A percentile compares a stretch with the other conserved stretches of the same genome.
phyloP scores from a whole-genome alignment of 2,888 invertebrate species.

The Papilio elwesi region DNA sequence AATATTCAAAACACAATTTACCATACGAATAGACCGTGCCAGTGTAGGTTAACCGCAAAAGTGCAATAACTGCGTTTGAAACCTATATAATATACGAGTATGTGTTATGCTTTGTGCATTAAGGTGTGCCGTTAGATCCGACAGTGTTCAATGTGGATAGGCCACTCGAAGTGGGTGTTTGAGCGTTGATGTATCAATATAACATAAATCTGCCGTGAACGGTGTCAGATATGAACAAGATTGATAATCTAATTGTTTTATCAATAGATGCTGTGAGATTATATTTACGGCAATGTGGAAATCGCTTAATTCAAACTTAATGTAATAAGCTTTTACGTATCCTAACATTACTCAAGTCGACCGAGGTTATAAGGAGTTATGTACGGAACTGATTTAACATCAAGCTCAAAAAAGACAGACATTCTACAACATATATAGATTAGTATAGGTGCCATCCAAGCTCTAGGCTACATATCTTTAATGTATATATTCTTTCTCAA shows the following conservation, averaged over 20 bases:
- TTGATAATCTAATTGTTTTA: conserved; percentile 23
- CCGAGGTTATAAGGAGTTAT: not conserved
- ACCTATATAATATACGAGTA: conserved; percentile 25
- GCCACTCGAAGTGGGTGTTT: conserved; percentile 26
- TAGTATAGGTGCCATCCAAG: not conserved
- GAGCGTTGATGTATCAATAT: conserved; percentile 29
- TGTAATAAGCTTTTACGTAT: not conserved
- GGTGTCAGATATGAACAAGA: conserved; percentile 17
- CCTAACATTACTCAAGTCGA: not conserved
- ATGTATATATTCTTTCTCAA: not conserved
- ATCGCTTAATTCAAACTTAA: not conserved
- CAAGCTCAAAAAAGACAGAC: not conserved
- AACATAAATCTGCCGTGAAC: conserved; percentile 23
- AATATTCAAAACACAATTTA: conserved; percentile 27
- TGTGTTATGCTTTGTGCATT: conserved; percentile 21
- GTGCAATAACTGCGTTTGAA: conserved; percentile 35
- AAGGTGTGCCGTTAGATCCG: conserved; percentile 31
- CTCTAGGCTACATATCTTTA: not conserved
- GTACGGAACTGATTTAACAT: not conserved
- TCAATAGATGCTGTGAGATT: not conserved
- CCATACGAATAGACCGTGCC: conserved; percentile 19
- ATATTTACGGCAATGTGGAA: not conserved
- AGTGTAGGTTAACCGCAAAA: conserved; percentile 34
- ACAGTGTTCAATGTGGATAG: conserved; percentile 26
- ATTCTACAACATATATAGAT: not conserved